Evolutionary conservation across 2,888 invertebrate genomes (phyloP).

Genomic region (Peribatodes rhomboidaria): DNA sequence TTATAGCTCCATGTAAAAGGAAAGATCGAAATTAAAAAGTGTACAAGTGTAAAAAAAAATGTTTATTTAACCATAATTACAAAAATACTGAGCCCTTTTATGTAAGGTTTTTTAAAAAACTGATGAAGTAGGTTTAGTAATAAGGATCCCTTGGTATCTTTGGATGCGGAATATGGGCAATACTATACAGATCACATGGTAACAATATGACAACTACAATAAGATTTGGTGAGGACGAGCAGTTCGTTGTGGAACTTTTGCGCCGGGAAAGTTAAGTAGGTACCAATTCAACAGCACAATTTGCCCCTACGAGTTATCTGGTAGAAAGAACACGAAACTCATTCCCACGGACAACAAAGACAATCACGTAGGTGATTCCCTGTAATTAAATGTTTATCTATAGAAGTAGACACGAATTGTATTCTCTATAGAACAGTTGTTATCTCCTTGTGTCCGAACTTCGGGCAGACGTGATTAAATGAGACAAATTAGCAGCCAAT

Average conservation of each 20-base stretch:
- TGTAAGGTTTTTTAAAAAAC: background rate
- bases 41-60: too few species aligned
- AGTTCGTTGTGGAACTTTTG: constrained; percentile 8
- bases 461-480: constrained; percentile 40
- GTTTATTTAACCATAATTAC: background rate
- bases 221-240: background rate
- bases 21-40: too few species aligned
- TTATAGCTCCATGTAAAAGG: too few species aligned
- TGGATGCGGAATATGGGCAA: too few species aligned
- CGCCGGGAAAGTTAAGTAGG: background rate
- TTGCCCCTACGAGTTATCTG: constrained; percentile 1
- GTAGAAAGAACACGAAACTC: constrained; percentile 27
- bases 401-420: background rate
- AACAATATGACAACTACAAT: background rate
- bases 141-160: too few species aligned
- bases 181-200: too few species aligned
- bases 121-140: too few species aligned
- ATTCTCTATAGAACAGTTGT: constrained; percentile 21
- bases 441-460: constrained; percentile 36
- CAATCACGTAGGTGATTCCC: constrained; percentile 13
- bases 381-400: constrained; percentile 24
- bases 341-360: constrained; percentile 26
- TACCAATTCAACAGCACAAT: background rate
- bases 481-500: constrained; percentile 42
- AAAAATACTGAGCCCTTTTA: background rate